Evolutionary conservation across 2,113 vertebrate genomes (phyloP).

Genomic region (Pagrus major): DNA sequence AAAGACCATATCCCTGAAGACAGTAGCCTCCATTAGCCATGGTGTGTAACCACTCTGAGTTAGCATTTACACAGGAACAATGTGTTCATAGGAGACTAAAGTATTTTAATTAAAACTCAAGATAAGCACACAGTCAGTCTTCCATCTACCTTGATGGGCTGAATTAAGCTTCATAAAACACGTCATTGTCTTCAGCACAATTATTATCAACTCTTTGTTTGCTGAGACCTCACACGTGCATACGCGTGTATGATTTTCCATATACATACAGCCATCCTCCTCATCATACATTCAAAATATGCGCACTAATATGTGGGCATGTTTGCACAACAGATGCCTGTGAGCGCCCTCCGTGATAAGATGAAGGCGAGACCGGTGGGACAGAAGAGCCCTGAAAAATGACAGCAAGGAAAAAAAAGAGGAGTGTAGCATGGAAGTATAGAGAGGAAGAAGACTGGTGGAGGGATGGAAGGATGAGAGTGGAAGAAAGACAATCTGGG

Average conservation of each 20-base stretch:
- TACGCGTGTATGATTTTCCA: constrained; percentile 11
- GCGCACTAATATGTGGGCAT: constrained; percentile 38
- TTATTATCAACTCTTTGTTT: constrained; percentile 73
- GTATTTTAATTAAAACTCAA: constrained; percentile 80
- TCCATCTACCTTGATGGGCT: constrained; percentile 58
- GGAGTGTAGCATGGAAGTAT: constrained; percentile 37
- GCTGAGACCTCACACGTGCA: constrained; percentile 43
- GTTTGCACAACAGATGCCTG: constrained; percentile 77
- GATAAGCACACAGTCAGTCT: constrained; percentile 66
- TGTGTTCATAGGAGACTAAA: constrained; percentile 64
- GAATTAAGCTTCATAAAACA: constrained; percentile 64
- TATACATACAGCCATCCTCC: constrained; percentile 39
- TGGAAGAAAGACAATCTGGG: constrained; percentile 77
- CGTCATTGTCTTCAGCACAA: constrained; percentile 61
- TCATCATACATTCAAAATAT: constrained; percentile 68
- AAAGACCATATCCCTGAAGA: constrained; percentile 44
- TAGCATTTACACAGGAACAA: constrained; percentile 62
- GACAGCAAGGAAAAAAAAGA: constrained; percentile 15
- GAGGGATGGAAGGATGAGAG: constrained; percentile 60
- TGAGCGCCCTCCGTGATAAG: constrained; percentile 49
- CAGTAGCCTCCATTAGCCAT: constrained; percentile 38
- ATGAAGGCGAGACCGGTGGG: constrained; percentile 63
- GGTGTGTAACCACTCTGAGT: constrained; percentile 34
- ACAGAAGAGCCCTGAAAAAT: constrained; percentile 46
- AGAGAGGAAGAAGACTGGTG: constrained; percentile 39